Base-by-base conservation (phyloP, 2,888 invertebrate species). In the Caenorhabditis sp. region DNA sequence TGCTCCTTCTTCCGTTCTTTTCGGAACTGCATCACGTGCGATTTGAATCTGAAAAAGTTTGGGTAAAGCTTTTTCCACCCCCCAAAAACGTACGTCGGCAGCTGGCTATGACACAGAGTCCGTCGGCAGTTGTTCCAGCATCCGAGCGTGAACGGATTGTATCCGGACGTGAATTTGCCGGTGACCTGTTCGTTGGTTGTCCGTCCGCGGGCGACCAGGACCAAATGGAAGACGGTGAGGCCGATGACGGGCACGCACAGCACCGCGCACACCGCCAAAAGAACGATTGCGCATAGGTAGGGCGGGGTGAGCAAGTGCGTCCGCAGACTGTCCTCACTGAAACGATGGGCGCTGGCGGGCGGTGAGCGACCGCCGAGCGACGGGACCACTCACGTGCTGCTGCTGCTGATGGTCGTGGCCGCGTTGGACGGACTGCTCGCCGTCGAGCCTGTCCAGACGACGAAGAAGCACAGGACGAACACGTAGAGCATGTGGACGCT, bases 101-200 rank as follows among this genome's bases (percentile, higher is more conserved):
- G 96, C 91, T 95, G 95, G 65, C 97, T 96, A 82, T 96, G 96
- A 90, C 95, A 98, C 89, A 98, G 93, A 79, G 95, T 93, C 89
- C 95, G 94, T 90, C 94, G 94, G 91, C 96, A 96, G 91, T 99
- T 99, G 89, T 93, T 93, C 92, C 94, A 94, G 90, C 96, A 98
- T 30, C 97, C 97, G 89, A 93, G 92, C 4, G 95, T 96, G 91
- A 98, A 99, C 62, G 99, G 99, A 92, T 99, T 99, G 91, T 95
- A 96, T 39, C 96, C 98, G 63, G 96, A 96, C 89, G 96, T 95
- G 92, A 98, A 99, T 92, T 98, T 98, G 70, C 97, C 97, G 15
- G 99, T 99, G 78, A 99, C 98, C 92, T 99, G 99, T 91, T 99
- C 99, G 91, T 99, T 99, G 82, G 99, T 99, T 68, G 99, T 99